Evolutionary conservation across 2,888 invertebrate species (phyloP).

Genomic region (Drosophila meridionalis): DNA sequence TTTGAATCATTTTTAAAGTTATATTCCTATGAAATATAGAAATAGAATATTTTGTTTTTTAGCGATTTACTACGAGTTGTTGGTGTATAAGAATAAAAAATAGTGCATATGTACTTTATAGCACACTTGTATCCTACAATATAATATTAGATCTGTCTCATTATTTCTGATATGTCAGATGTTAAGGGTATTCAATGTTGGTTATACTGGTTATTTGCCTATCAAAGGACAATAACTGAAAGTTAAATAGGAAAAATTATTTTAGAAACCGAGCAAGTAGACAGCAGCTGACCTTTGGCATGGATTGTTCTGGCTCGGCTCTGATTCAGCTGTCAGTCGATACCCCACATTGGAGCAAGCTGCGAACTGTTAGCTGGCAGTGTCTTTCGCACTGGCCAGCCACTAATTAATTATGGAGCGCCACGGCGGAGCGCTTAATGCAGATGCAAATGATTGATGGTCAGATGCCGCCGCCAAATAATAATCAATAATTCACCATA

Average conservation of each 20-base stretch:
- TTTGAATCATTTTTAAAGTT: no score
- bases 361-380: not conserved
- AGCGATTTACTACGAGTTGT: no score
- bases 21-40: no score
- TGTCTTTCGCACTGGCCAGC: not conserved
- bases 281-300: not conserved
- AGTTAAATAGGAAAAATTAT: not conserved
- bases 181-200: not conserved
- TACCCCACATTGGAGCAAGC: slow-evolving; percentile 3
- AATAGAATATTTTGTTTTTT: no score
- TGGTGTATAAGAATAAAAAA: no score
- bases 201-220: not conserved
- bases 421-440: slow-evolving; percentile 13
- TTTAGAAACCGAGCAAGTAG: not conserved
- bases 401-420: slow-evolving; percentile 65
- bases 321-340: slow-evolving; percentile 11
- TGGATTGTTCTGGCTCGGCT: not conserved
- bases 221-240: not conserved
- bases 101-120: no score
- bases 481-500: slow-evolving; percentile 63
- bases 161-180: not conserved
- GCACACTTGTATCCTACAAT: no score
- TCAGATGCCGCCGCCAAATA: slow-evolving; percentile 29
- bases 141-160: no score
- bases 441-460: slow-evolving; percentile 34